Percentiles rank a stretch among this genome's conserved stretches.
Conservation (phyloP, 1,140 invertebrate species). For the Daktulosphaira vitifoliae region DNA sequence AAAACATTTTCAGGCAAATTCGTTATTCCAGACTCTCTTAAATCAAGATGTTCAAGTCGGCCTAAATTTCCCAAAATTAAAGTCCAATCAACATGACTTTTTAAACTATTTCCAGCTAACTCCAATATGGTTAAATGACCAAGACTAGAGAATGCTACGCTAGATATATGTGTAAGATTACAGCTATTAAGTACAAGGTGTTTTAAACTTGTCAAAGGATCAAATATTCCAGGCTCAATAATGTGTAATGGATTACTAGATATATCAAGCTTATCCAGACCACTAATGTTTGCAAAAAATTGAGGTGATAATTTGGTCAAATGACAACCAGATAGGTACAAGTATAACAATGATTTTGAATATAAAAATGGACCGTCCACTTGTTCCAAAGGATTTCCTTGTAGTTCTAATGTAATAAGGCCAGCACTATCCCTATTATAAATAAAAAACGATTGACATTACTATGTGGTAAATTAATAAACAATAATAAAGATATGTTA, state of each 20-base stretch:
- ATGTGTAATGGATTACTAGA: constrained; percentile 57
- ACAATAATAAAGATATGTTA: too few species aligned
- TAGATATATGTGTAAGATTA: constrained; percentile 51
- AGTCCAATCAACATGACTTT: constrained; percentile 50
- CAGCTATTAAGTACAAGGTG: constrained; percentile 57
- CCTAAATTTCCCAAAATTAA: constrained; percentile 50
- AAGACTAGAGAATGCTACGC: constrained; percentile 50
- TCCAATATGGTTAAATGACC: constrained; percentile 56
- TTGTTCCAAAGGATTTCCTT: constrained; percentile 55
- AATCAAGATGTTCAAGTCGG: constrained; percentile 55
- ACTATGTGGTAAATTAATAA: neutral
- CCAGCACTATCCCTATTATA: constrained; percentile 55
- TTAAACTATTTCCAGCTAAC: constrained; percentile 52
- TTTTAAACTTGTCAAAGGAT: constrained; percentile 54
- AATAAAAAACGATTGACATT: constrained; percentile 4
- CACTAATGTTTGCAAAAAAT: constrained; percentile 59
- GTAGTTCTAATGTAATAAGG: constrained; percentile 58
- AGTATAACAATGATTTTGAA: constrained; percentile 54
- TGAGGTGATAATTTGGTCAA: constrained; percentile 50
- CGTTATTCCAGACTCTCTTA: constrained; percentile 52
- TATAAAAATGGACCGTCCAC: constrained; percentile 57
- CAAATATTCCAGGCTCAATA: constrained; percentile 52
- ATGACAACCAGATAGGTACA: constrained; percentile 58
- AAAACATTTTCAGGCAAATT: constrained; percentile 57
- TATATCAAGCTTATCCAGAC: constrained; percentile 56